Conservation (phyloP, 1,140 invertebrate species). For the Leptinotarsa lineolata region DNA sequence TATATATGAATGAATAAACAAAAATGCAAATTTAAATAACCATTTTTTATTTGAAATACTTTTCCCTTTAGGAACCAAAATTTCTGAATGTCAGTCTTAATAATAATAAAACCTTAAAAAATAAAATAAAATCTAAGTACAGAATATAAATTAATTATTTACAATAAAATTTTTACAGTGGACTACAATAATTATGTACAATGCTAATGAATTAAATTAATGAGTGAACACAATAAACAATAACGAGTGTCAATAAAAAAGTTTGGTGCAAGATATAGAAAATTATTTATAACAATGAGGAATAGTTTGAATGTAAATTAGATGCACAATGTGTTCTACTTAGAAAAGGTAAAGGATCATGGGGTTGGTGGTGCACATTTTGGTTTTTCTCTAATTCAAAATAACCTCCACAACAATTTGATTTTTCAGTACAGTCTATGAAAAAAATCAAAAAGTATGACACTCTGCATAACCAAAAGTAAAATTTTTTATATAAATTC, state of each 20-base stretch:
- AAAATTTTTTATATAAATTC: no score
- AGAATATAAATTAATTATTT: slow-evolving; percentile 54
- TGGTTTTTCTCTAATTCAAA: background rate
- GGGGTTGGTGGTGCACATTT: background rate
- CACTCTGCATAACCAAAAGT: background rate
- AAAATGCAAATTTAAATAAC: slow-evolving; percentile 36
- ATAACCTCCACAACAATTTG: background rate
- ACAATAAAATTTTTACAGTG: slow-evolving; percentile 49
- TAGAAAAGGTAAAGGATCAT: background rate
- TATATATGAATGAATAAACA: background rate
- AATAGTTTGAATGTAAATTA: background rate
- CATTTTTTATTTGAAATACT: slow-evolving; percentile 53
- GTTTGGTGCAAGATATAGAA: slow-evolving; percentile 16
- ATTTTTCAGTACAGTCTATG: background rate
- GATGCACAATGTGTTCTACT: background rate
- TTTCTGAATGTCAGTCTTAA: slow-evolving; percentile 55
- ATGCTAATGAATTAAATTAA: slow-evolving; percentile 25
- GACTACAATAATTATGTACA: slow-evolving; percentile 39
- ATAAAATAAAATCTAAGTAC: slow-evolving; percentile 52
- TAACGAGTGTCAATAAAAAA: slow-evolving; percentile 20
- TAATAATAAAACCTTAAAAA: slow-evolving; percentile 53
- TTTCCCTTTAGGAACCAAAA: slow-evolving; percentile 54
- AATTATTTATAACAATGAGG: slow-evolving; percentile 10
- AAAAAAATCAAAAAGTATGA: background rate
- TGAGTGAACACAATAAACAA: slow-evolving; percentile 26